Conservation (phyloP, 2,797 vertebrate species). For the Gymnocypris eckloni region DNA sequence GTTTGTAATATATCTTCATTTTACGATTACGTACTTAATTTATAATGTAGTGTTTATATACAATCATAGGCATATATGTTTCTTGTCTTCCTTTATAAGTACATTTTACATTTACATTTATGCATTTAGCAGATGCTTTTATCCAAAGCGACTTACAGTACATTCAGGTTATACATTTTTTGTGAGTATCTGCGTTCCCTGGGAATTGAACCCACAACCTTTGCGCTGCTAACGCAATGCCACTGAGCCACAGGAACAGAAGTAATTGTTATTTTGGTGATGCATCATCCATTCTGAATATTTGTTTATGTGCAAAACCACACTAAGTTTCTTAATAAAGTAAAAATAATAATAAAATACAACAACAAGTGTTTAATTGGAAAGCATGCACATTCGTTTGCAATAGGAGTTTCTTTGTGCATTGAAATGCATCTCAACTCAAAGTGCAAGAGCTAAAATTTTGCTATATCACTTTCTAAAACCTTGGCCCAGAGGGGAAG, state of each 20-base stretch:
- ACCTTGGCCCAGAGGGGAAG: conserved; percentile 31
- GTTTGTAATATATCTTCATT: not conserved
- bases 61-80: not conserved
- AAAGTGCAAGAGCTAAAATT: conserved; percentile 11
- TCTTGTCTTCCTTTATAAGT: not conserved
- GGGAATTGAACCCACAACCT: too few relatives aligned
- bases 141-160: too few relatives aligned
- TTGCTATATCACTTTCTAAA: conserved; percentile 36
- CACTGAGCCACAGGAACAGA: too few relatives aligned
- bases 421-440: conserved; percentile 15
- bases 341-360: not conserved
- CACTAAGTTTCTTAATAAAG: not conserved
- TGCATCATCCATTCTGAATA: not conserved
- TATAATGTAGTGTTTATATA: conserved; percentile 3
- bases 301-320: not conserved
- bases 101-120: too few relatives aligned
- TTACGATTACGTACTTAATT: not conserved
- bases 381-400: not conserved
- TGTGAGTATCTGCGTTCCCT: too few relatives aligned
- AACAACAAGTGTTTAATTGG: not conserved
- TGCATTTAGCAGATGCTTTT: too few relatives aligned
- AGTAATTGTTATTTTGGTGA: conserved; percentile 1
- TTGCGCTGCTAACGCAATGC: too few relatives aligned
- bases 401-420: not conserved
- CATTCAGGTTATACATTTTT: too few relatives aligned